A percentile compares a stretch with the other conserved stretches of the same genome.
Evolutionary conservation across 2,888 invertebrate genomes (phyloP).

Genomic region (Argynnis bischoffii): DNA sequence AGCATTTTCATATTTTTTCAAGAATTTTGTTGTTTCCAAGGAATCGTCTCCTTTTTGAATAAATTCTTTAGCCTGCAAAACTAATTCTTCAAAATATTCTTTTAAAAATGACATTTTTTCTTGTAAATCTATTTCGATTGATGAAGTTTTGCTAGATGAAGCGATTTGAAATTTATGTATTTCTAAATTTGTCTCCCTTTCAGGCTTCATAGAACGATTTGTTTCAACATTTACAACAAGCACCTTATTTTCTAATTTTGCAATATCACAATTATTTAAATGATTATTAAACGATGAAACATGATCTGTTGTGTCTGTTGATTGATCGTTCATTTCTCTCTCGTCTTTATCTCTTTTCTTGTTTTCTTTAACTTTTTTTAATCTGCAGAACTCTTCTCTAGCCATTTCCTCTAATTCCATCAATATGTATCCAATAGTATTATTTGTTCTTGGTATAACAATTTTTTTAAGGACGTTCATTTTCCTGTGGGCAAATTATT

Average conservation of each 20-base stretch:
- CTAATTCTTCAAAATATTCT: slow-evolving; percentile 43
- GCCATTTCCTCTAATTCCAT: slow-evolving; percentile 52
- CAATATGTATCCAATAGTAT: slow-evolving; percentile 49
- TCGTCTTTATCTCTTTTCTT: slow-evolving; percentile 34
- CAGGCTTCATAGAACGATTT: too few relatives aligned
- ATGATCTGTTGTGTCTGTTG: neutral
- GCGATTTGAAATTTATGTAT: neutral
- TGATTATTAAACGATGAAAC: neutral
- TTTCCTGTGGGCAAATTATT: slow-evolving; percentile 48
- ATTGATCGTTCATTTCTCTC: slow-evolving; percentile 24
- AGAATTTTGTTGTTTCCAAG: slow-evolving; percentile 42
- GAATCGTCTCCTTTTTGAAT: slow-evolving; percentile 41
- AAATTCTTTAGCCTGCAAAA: slow-evolving; percentile 43
- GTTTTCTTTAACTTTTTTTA: slow-evolving; percentile 48
- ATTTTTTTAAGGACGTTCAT: slow-evolving; percentile 52
- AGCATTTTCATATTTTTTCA: slow-evolving; percentile 44
- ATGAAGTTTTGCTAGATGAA: slow-evolving; percentile 12
- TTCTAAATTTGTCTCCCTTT: neutral
- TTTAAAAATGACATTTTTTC: slow-evolving; percentile 42
- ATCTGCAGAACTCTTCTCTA: slow-evolving; percentile 52
- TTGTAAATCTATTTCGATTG: slow-evolving; percentile 13
- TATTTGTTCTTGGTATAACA: slow-evolving; percentile 49
- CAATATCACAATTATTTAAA: neutral
- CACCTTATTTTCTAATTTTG: neutral
- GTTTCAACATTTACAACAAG: too few relatives aligned